phyloP scores from a whole-genome alignment of 2,113 vertebrate species.

The Odobenus rosmarus region DNA sequence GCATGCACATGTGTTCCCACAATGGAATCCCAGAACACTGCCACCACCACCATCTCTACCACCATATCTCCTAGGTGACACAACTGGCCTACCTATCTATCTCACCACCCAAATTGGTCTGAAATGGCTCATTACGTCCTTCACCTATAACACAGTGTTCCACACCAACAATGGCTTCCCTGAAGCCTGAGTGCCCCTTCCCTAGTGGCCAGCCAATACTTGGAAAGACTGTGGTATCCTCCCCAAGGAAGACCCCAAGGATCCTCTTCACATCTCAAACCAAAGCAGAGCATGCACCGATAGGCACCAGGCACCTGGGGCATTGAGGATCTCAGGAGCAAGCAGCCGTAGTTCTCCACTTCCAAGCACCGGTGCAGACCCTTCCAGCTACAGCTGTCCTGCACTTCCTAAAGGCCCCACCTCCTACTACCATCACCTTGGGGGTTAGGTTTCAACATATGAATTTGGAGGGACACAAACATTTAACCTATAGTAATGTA shows the following conservation, averaged over 20 bases:
- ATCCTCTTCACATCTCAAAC: neutral
- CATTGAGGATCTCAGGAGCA: neutral
- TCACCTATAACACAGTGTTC: neutral
- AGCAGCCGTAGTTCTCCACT: neutral
- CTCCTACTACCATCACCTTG: neutral
- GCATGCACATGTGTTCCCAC: neutral
- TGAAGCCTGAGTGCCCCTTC: neutral
- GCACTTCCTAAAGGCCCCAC: neutral
- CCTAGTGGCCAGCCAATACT: too few relatives aligned
- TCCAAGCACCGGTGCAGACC: neutral
- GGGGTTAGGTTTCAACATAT: neutral
- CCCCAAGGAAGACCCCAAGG: neutral
- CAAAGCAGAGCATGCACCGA: neutral
- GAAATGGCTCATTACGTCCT: neutral
- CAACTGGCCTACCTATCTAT: neutral
- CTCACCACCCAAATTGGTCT: neutral
- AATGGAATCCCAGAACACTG: neutral
- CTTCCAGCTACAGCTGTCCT: neutral
- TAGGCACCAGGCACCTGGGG: neutral
- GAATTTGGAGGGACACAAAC: neutral
- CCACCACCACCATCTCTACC: neutral
- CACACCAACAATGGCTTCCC: neutral
- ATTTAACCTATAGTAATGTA: neutral
- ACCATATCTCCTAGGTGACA: neutral
- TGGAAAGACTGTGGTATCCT: neutral